Evolutionary conservation across 2,113 vertebrate species (phyloP).

Genomic region (Rhinoderma darwinii): DNA sequence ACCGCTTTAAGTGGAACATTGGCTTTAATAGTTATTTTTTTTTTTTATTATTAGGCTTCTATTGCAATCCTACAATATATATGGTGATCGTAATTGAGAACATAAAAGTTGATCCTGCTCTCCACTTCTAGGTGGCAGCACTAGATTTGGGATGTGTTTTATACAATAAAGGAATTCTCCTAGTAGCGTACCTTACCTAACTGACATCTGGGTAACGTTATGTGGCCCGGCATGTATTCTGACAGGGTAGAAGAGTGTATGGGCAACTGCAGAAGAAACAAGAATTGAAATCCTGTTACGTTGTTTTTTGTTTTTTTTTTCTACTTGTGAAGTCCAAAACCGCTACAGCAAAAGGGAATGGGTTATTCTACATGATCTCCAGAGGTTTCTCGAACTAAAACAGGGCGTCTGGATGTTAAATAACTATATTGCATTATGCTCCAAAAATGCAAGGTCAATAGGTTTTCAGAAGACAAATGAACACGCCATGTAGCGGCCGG

Average conservation of each 20-base stretch:
- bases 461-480: constrained; percentile 34
- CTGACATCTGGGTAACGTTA: constrained; percentile 26
- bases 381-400: not conserved
- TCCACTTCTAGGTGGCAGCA: not conserved
- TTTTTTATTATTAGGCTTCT: no score
- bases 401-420: not conserved
- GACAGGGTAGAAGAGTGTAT: not conserved
- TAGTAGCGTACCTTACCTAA: not conserved
- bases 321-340: not conserved
- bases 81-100: not conserved
- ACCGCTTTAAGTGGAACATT: no score
- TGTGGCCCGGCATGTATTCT: constrained; percentile 10
- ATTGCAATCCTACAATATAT: no score
- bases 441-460: constrained; percentile 51
- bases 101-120: not conserved
- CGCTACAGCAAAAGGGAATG: not conserved
- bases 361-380: constrained; percentile 18
- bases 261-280: not conserved
- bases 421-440: constrained; percentile 30
- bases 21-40: no score
- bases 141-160: not conserved
- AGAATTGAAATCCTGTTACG: no score
- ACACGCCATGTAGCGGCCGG: not conserved
- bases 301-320: not conserved
- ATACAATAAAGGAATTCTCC: not conserved